A percentile compares a stretch with the other conserved stretches of the same genome.
These are phyloP conservation scores for Lynx canadensis DNA, from an alignment of 2,113 vertebrate genomes.

Conservation along the genomic window DNA sequence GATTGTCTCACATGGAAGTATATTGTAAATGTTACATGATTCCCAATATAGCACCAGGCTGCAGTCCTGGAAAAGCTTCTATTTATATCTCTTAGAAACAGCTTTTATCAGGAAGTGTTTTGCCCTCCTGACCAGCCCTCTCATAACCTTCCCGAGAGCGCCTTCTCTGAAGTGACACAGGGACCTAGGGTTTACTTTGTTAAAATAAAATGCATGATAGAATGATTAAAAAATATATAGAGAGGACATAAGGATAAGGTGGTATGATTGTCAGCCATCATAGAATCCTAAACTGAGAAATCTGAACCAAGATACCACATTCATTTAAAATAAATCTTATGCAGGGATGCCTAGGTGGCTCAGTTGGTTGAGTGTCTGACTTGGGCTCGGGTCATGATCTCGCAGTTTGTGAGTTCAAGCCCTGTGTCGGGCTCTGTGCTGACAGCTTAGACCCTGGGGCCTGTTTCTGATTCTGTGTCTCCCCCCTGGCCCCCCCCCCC, in stretches of 20 bases:
- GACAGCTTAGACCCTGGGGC: too few species aligned
- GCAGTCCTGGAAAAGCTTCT: conserved; percentile 58
- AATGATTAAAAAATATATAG: neutral
- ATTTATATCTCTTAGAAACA: conserved; percentile 71
- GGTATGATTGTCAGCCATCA: neutral
- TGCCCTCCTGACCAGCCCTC: conserved; percentile 48
- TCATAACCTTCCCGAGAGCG: neutral
- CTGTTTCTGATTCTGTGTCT: too few species aligned
- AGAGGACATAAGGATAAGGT: neutral
- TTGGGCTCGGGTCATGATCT: too few species aligned
- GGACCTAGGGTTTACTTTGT: neutral
- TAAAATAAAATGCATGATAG: neutral
- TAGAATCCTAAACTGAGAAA: neutral
- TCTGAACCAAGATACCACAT: neutral
- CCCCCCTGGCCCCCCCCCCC: too few species aligned
- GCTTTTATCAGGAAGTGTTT: conserved; percentile 70
- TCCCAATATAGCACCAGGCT: conserved; percentile 64
- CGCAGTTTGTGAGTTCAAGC: too few species aligned
- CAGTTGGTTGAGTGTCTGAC: too few species aligned
- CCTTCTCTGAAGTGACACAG: neutral
- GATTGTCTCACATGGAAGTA: neutral
- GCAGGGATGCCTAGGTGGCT: too few species aligned
- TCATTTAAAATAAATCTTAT: conserved; percentile 27
- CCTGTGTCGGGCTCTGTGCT: too few species aligned
- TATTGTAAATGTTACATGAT: conserved; percentile 65